A percentile compares a stretch with the other conserved stretches of the same genome.
Conservation (phyloP, 2,113 vertebrate genomes). For the Casuarius casuarius region DNA sequence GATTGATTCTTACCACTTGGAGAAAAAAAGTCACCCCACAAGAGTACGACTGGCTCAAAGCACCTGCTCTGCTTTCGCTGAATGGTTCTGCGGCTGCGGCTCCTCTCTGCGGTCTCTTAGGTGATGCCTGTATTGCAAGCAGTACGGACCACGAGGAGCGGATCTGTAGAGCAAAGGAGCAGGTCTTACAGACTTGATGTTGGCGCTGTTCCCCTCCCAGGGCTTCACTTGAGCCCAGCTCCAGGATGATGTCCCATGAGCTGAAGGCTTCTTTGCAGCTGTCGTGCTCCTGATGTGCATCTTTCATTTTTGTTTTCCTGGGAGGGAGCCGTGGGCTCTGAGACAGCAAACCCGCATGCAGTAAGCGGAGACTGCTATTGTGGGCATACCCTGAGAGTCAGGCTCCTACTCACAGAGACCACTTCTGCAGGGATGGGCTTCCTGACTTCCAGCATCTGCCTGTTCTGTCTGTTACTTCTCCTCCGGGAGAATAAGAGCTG, state of each 20-base stretch:
- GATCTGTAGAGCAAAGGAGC: background rate
- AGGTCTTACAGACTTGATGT: background rate
- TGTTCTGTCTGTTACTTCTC: background rate
- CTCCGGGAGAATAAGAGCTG: background rate
- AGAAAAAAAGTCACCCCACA: background rate
- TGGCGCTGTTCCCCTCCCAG: accelerated
- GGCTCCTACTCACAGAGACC: background rate
- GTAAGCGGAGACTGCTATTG: background rate
- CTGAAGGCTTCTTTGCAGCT: background rate
- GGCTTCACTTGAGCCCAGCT: background rate
- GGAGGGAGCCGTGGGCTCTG: too few relatives aligned
- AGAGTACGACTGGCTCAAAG: background rate
- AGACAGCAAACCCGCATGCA: too few relatives aligned
- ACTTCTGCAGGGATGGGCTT: background rate
- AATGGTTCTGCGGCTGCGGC: background rate
- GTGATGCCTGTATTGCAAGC: background rate
- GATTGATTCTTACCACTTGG: background rate
- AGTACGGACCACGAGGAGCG: background rate
- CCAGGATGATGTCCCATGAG: background rate
- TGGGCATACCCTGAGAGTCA: background rate
- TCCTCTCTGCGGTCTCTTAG: background rate
- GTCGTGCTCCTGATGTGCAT: background rate
- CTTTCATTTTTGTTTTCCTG: background rate
- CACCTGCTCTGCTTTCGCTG: background rate
- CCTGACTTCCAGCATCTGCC: background rate